Evolutionary conservation across 2,888 invertebrate species (phyloP), one percentile per base, ranked within the genome.

Genomic region (Ormyrus pomaceus): DNA sequence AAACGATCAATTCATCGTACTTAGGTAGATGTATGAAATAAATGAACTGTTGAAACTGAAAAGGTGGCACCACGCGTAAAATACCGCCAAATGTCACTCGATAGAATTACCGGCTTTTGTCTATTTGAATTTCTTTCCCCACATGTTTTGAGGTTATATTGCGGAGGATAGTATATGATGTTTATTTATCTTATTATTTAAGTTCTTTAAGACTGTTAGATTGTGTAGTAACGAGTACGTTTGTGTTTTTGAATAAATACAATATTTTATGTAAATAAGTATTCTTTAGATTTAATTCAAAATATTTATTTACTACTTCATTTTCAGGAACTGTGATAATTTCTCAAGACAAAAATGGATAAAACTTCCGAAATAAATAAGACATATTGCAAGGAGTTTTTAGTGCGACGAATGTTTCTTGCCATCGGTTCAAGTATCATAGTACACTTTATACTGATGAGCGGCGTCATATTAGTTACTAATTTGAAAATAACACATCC

Each of bases 401-500:
- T 91, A 86, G 86, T 92, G 50, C 89, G 92, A 87, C 93, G 95
- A 89, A 91, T 95, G 83, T 91, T 93, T 53, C 91, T 92, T 79
- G 94, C 95, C 5, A 92, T 94, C 19, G 81, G 92, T 7, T 92
- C 94, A 87, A 94, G 94, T 86, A 92, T 95, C 69, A 87, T 86
- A 8, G 84, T 89, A 2, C 91, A 91, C 76, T 88, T 88, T 53
- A 79, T 89, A 9, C 85, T 91, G 34, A 84, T 90, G 65, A 86
- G 86, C 19, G 83, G 83, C 19, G 86, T 89, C 11, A 85, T 91
- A 19, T 82, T 91, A 9, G 82, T 92, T 13, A 91, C 94, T 62
- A 95, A 95, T 89, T 89, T 94, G 53, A 93, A 94, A 86, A 84
- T 94, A 19, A 87, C 95, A 62, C 94, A 95, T 87, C 95, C 95